A percentile compares a stretch with the other conserved stretches of the same genome.
Conservation (phyloP, 2,888 invertebrate genomes). For the Caenorhabditis japonica region DNA sequence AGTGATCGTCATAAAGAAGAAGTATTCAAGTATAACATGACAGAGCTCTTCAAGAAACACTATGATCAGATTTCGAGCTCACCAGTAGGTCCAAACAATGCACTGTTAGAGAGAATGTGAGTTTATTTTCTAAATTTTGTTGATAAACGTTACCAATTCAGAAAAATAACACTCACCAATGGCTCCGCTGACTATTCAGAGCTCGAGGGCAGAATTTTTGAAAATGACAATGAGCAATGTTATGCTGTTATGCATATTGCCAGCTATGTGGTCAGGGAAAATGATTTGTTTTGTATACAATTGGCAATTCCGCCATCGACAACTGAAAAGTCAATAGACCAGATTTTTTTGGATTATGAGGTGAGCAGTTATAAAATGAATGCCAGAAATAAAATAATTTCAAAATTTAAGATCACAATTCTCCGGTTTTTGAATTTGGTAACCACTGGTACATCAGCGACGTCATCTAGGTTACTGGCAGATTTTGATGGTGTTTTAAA, state of each 20-base stretch:
- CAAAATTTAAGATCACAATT: no score
- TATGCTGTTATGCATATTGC: slow-evolving; percentile 21
- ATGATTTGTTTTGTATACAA: slow-evolving; percentile 10
- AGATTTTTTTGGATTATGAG: slow-evolving; percentile 21
- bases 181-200: neutral
- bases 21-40: slow-evolving; percentile 24
- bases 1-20: slow-evolving; percentile 5
- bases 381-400: no score
- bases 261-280: slow-evolving; percentile 14
- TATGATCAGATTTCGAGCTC: slow-evolving; percentile 4
- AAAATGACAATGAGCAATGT: neutral
- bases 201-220: neutral
- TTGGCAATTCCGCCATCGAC: neutral
- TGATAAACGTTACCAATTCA: neutral
- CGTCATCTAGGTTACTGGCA: no score
- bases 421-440: neutral
- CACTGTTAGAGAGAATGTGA: slow-evolving; percentile 23
- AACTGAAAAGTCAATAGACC: neutral
- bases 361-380: no score
- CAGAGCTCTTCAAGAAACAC: slow-evolving; percentile 17
- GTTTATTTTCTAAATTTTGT: neutral
- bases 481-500: no score
- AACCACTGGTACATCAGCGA: no score
- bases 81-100: slow-evolving; percentile 7
- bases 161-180: neutral